A percentile compares a stretch with the other conserved stretches of the same genome.
These are phyloP conservation scores for human (Homo sapiens) DNA, from an alignment of 2,113 vertebrate species.

Conservation along the genomic window GRCh38 chr4:81946501-81947000, in stretches of 20 bases:
- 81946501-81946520: slow-evolving; percentile 43
- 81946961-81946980: not conserved
- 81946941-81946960: not conserved
- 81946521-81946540: slow-evolving; percentile 42
- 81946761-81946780: not conserved
- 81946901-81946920: not conserved
- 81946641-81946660: slow-evolving; percentile 25
- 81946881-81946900: not conserved
- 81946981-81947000: not conserved
- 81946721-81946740: slow-evolving; percentile 6
- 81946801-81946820: not conserved
- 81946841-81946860: not conserved
- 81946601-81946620: slow-evolving; percentile 52
- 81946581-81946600: slow-evolving; percentile 54
- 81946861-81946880: not conserved
- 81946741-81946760: not conserved
- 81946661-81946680: slow-evolving; percentile 22
- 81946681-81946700: slow-evolving; percentile 33
- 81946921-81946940: not conserved
- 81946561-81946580: slow-evolving; percentile 67
- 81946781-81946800: not conserved
- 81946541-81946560: slow-evolving; percentile 46
- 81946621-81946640: slow-evolving; percentile 48
- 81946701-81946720: not conserved
- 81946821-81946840: not conserved